These are phyloP conservation scores for Synergus gifuensis DNA, from an alignment of 2,888 invertebrate genomes.

Conservation along the genomic window DNA sequence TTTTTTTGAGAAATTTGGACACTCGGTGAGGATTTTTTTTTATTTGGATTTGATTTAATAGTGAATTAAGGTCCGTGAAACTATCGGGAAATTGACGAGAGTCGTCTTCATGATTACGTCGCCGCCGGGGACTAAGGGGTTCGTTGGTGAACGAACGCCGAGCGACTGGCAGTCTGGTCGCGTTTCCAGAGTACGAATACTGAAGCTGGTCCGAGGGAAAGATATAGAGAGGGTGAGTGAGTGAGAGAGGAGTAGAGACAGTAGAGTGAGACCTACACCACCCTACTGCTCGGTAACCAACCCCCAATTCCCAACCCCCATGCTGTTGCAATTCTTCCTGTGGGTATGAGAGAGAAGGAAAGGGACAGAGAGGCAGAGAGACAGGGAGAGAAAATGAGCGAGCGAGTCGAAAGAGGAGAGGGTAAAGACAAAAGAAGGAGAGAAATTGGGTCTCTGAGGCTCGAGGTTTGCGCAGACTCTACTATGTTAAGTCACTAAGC, in stretches of 20 bases:
- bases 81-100: constrained; percentile 41
- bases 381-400: constrained; percentile 42
- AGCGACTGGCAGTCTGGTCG: constrained; percentile 73
- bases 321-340: constrained; percentile 48
- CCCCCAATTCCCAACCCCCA: constrained; percentile 50
- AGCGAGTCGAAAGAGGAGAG: constrained; percentile 45
- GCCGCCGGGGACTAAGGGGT: constrained; percentile 57
- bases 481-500: constrained; percentile 37
- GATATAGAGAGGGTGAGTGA: constrained; percentile 53
- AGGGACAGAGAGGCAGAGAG: constrained; percentile 45
- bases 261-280: constrained; percentile 15
- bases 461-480: constrained; percentile 51
- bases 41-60: background rate
- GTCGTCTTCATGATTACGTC: constrained; percentile 54
- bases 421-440: constrained; percentile 40
- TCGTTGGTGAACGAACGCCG: constrained; percentile 75
- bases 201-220: constrained; percentile 61
- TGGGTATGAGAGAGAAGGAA: constrained; percentile 45
- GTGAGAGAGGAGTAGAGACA: constrained; percentile 51
- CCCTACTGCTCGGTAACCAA: constrained; percentile 50
- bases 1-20: background rate
- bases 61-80: constrained; percentile 13
- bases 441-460: constrained; percentile 28
- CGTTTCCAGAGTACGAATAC: constrained; percentile 69
- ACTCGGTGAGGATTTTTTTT: background rate